These are phyloP conservation scores for Atta cephalotes DNA, from an alignment of 1,140 invertebrate genomes.

Conservation along the genomic window DNA sequence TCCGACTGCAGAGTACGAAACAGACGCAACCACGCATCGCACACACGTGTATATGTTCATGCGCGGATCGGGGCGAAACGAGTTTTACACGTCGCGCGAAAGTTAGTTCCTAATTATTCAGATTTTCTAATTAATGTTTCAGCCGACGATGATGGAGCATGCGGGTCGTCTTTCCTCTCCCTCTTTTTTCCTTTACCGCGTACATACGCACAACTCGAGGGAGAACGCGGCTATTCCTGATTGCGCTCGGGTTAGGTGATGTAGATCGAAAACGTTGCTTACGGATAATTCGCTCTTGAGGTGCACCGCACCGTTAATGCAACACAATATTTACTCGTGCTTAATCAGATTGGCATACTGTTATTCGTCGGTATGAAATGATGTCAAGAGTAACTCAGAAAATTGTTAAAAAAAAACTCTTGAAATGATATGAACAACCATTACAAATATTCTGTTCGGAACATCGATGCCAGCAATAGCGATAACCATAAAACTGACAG, in stretches of 20 bases:
- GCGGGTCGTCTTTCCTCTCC: conserved; percentile 76
- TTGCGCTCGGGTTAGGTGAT: conserved; percentile 56
- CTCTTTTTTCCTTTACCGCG: conserved; percentile 78
- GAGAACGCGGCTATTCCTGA: conserved; percentile 51
- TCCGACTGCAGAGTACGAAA: conserved; percentile 32
- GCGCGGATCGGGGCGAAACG: conserved; percentile 35
- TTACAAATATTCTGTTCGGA: not conserved
- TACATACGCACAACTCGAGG: conserved; percentile 38
- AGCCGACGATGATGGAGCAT: conserved; percentile 82
- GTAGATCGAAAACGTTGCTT: conserved; percentile 48
- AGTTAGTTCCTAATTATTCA: conserved; percentile 86
- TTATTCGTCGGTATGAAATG: conserved; percentile 22
- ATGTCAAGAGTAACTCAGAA: not conserved
- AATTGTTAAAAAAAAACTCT: not conserved
- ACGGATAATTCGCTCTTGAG: conserved; percentile 21
- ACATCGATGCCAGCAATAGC: conserved; percentile 36
- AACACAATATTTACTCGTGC: conserved; percentile 15
- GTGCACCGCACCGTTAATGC: conserved; percentile 3
- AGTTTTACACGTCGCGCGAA: conserved; percentile 80
- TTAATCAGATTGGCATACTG: conserved; percentile 29
- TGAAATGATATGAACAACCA: not conserved
- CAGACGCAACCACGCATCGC: conserved; percentile 45
- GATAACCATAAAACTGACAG: not conserved
- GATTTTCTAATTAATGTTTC: conserved; percentile 86
- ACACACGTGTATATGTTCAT: conserved; percentile 39